phyloP scores from a whole-genome alignment of 30 jellyfish, hydroid and myxozoan genomes.

The Aurelia aurita region DNA sequence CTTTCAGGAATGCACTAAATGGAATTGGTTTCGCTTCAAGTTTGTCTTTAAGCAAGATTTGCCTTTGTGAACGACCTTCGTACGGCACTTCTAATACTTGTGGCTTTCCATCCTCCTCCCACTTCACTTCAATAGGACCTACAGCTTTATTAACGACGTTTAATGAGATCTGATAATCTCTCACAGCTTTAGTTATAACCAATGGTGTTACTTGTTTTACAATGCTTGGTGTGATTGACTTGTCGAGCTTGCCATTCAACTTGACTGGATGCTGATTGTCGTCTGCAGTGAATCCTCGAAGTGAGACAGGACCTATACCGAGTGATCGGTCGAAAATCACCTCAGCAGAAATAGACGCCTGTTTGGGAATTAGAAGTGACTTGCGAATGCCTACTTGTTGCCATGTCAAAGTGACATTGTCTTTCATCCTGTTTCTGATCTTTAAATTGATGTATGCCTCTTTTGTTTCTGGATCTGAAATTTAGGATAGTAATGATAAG shows the following conservation, averaged over 20 bases:
- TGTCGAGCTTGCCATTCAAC: conserved; percentile 42
- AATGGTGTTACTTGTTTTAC: background rate
- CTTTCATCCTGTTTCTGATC: conserved; percentile 13
- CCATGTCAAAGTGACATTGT: conserved; percentile 41
- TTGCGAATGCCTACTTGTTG: conserved; percentile 57
- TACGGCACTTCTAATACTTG: conserved; percentile 8
- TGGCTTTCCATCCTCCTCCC: conserved; percentile 57
- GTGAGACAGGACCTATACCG: conserved; percentile 55
- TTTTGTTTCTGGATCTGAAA: conserved; percentile 49
- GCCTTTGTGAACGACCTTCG: conserved; percentile 9
- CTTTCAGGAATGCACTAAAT: conserved; percentile 22
- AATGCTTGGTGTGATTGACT: conserved; percentile 25
- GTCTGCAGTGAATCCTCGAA: conserved; percentile 29
- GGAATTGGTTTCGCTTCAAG: conserved; percentile 12
- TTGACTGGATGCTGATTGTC: conserved; percentile 51
- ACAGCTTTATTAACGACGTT: conserved; percentile 30
- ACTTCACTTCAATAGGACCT: conserved; percentile 56
- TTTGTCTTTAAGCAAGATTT: conserved; percentile 28
- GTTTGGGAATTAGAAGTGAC: background rate
- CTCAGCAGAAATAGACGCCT: background rate
- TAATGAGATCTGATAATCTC: conserved; percentile 15
- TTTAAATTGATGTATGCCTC: conserved; percentile 30
- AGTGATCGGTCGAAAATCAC: conserved; percentile 31
- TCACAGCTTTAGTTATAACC: conserved; percentile 29
- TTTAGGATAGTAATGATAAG: background rate